These are phyloP conservation scores for Rhombomys opimus DNA, from an alignment of 2,113 vertebrate species.

Conservation along the genomic window DNA sequence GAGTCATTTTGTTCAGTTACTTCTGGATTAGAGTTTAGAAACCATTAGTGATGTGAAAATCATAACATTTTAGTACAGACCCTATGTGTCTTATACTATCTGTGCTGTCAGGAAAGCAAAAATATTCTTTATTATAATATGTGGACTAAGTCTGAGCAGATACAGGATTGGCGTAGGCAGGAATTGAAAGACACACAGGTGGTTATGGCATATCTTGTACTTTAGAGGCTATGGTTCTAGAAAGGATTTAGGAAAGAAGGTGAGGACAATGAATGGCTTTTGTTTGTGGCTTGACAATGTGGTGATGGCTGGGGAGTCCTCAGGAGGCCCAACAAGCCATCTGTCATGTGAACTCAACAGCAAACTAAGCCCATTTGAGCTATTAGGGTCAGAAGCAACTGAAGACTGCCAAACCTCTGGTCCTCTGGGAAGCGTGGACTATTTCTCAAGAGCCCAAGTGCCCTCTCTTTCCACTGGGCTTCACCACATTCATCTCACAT, in stretches of 20 bases:
- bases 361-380: constrained; percentile 51
- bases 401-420: background rate
- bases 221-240: background rate
- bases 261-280: constrained; percentile 57
- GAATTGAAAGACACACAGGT: background rate
- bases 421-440: background rate
- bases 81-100: background rate
- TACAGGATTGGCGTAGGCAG: background rate
- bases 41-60: background rate
- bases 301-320: constrained; percentile 57
- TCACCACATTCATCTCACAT: constrained; percentile 61
- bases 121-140: background rate
- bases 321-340: constrained; percentile 49
- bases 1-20: background rate
- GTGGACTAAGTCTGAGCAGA: constrained; percentile 21
- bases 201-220: background rate
- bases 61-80: constrained; percentile 17
- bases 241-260: constrained; percentile 28
- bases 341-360: constrained; percentile 52
- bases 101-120: background rate
- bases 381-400: background rate
- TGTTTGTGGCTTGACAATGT: constrained; percentile 69
- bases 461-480: constrained; percentile 39
- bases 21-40: constrained; percentile 29
- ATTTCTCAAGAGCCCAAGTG: constrained; percentile 31